Evolutionary conservation across 2,888 invertebrate species (phyloP), one percentile per base, ranked within the genome.

Genomic region (Melanotus villosus): DNA sequence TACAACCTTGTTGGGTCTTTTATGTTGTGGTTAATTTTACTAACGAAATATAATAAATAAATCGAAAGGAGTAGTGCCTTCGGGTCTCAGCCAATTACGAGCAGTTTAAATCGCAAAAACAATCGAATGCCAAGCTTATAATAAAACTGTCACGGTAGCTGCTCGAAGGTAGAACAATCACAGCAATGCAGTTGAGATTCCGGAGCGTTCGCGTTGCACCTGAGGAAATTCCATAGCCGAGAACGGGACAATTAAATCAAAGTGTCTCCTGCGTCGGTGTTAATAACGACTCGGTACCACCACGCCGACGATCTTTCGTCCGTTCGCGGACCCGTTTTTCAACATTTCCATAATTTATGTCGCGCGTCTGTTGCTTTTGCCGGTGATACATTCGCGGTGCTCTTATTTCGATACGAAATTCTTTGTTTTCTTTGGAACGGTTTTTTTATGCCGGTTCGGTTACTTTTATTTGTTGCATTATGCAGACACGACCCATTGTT

Each of bases 211-310:
- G 73, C 73, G 70, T 79, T 80, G 81, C 80, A 80, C 81, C 80
- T 80, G 79, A 80, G 74, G 78, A 78, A 80, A 81, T 81, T 81
- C 81, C 80, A n/a, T 68, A 73, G 73, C 75, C 66, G 77, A 72
- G 76, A 80, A 78, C 75, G 70, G 73, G 78, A 80, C 82, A 81
- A 83, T 82, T 83, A 82, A 82, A 83, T 82, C 82, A 82, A 82
- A 77, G 78, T 78, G 81, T 80, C 76, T 78, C 75, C 72, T 77
- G 79, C 76, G 77, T 79, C 81, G 80, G 82, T 75, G 78, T 78
- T 78, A 77, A 77, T 77, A 78, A 78, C 77, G 78, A 75, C 77
- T 74, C 69, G 69, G 76, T 78, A 80, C 79, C 80, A 79, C 80
- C 79, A 76, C 68, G 76, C 70, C 72, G 70, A 74, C 71, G 72